Conservation (phyloP, 2,113 vertebrate species). For the Alosa alosa region DNA sequence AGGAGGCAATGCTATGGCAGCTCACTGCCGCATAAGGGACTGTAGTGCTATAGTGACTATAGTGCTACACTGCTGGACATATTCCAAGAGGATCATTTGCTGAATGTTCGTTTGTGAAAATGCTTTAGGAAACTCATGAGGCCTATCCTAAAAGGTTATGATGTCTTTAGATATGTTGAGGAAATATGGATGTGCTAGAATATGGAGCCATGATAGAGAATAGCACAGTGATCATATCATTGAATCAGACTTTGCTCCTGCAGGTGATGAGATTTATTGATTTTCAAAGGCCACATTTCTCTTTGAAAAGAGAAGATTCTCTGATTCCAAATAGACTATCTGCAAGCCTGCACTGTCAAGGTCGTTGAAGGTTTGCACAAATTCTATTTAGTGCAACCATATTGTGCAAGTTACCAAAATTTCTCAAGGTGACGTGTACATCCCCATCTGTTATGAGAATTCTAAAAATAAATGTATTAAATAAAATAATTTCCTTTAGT, state of each 20-base stretch:
- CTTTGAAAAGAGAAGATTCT: background rate
- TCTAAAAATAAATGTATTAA: background rate
- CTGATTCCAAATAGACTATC: background rate
- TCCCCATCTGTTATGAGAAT: background rate
- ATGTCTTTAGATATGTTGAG: background rate
- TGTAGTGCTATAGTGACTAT: no score
- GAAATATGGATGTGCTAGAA: background rate
- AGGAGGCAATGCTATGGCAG: no score
- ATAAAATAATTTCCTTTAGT: background rate
- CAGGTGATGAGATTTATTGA: slow-evolving; percentile 1
- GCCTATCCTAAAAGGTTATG: background rate
- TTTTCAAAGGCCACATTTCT: slow-evolving; percentile 1
- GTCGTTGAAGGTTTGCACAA: background rate
- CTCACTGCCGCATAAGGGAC: background rate
- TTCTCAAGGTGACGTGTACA: background rate
- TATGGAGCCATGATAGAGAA: background rate
- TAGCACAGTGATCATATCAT: background rate
- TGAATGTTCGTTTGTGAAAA: background rate
- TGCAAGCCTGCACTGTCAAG: background rate
- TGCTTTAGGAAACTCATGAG: background rate
- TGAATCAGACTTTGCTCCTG: background rate
- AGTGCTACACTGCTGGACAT: background rate
- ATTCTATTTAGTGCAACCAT: background rate
- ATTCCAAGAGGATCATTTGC: background rate
- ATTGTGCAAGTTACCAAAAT: background rate